Base-by-base conservation (phyloP, 53 echinoderm and acorn worm species). In the Arbacia lixula region DNA sequence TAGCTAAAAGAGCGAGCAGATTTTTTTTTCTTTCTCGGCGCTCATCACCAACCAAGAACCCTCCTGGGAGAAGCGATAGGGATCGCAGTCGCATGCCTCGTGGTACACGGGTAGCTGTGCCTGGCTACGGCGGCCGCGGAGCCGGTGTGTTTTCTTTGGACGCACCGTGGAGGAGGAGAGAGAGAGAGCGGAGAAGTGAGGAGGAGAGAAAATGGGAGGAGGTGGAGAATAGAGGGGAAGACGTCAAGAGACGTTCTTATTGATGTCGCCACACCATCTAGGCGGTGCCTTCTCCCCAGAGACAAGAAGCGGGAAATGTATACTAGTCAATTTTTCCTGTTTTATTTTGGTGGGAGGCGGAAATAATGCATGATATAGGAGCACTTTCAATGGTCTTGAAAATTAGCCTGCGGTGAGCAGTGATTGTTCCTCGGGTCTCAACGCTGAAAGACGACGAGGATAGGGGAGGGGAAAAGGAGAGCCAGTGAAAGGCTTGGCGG, bases 311-410 rank as follows among this genome's bases (percentile, higher is more conserved):
- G 16, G 75, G 75, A 75, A 75, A 52, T 75, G 22, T 26, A 75
- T 75, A 75, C 75, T 53, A 33, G 75, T 75, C 53, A 75, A n/a
- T 75, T 75, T 72, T 75, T 75, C 75, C 54, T 75, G 75, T 75
- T 75, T 34, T 53, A 54, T 53, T 33, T 34, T 43, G 16, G 46
- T 71, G 3, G 75, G 53, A 54, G 75, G 54, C 75, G 75, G 75
- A 75, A 75, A 75, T 75, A 52, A 34, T 52, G 75, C 33, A 75
- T 75, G 75, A 75, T 75, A 75, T 36, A 25, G 30, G 75, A 32
- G 75, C 42, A 49, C 50, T 71, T 71, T 71, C 38, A 37, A 12
- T 49, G 39, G 41, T 43, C 26, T 29, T 29, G 30, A 42, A 71
- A 71, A 71, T 71, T 71, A 71, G 71, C 71, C 71, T 43, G 71